phyloP scores from a whole-genome alignment of 2,113 vertebrate genomes.

The Podilymbus podiceps region DNA sequence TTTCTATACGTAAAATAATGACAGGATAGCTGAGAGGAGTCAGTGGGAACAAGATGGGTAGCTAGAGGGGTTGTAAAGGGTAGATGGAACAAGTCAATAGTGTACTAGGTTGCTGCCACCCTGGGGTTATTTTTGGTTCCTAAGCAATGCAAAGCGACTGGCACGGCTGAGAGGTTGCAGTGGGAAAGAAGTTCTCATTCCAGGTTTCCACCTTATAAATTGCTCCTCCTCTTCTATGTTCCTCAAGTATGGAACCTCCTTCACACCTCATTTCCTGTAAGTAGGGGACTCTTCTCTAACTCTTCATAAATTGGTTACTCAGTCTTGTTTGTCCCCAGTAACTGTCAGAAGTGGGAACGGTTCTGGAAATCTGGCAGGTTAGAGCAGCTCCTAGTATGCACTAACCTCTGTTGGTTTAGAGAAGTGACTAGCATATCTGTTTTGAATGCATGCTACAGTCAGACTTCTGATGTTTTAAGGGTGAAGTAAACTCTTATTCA shows the following conservation, averaged over 20 bases:
- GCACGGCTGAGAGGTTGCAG: neutral
- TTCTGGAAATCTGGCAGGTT: neutral
- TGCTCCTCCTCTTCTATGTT: neutral
- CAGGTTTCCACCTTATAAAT: neutral
- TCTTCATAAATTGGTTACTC: neutral
- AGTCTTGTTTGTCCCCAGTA: neutral
- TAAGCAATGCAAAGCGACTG: neutral
- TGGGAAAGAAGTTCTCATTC: neutral
- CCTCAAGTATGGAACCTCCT: neutral
- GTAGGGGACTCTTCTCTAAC: neutral
- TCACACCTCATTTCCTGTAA: neutral
- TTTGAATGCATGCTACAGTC: neutral
- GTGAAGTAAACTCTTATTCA: neutral
- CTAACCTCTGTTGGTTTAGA: neutral
- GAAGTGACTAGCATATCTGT: neutral
- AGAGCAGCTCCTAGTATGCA: neutral
- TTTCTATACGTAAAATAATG: neutral
- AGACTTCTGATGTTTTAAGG: neutral
- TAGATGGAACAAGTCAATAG: neutral
- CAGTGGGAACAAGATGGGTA: neutral
- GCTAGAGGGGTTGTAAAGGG: neutral
- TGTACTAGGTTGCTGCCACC: fast-evolving
- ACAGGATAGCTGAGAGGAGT: neutral
- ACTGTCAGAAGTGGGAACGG: neutral
- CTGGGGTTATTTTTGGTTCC: neutral